These are phyloP conservation scores for Heterohyrax brucei DNA, from an alignment of 2,797 vertebrate genomes.

Conservation along the genomic window DNA sequence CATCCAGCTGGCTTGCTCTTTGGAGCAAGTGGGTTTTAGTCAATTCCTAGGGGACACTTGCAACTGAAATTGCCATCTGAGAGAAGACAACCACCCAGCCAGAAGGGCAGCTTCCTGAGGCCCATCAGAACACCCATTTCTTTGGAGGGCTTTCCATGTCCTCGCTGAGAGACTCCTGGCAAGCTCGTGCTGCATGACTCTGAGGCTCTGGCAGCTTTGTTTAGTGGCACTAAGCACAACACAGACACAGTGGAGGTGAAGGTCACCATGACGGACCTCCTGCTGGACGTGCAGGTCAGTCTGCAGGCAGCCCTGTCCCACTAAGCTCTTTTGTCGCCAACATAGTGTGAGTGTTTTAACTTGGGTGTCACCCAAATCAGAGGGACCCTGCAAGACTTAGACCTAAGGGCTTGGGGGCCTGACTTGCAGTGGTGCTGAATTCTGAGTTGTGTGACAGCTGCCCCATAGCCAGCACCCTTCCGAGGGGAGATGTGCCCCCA, in stretches of 20 bases:
- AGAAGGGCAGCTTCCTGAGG: neutral
- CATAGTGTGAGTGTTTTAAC: neutral
- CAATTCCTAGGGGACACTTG: constrained; percentile 49
- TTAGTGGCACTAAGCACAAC: neutral
- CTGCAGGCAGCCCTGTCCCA: neutral
- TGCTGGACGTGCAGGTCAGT: neutral
- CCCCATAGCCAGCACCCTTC: neutral
- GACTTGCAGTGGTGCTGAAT: neutral
- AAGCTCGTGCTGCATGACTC: neutral
- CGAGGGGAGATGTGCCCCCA: neutral
- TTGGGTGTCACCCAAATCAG: neutral
- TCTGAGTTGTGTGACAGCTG: neutral
- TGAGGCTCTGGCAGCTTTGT: neutral
- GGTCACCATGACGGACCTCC: neutral
- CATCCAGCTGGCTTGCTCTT: constrained; percentile 21
- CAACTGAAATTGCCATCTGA: constrained; percentile 42
- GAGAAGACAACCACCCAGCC: constrained; percentile 3
- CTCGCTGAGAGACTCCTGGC: neutral
- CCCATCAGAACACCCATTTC: neutral
- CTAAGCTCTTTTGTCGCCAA: neutral
- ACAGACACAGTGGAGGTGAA: neutral
- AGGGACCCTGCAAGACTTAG: neutral
- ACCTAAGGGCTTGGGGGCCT: neutral
- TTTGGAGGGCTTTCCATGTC: neutral
- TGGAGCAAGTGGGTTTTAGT: constrained; percentile 26